phyloP scores from a whole-genome alignment of 1,140 invertebrate genomes.

The Hycleus cichorii region DNA sequence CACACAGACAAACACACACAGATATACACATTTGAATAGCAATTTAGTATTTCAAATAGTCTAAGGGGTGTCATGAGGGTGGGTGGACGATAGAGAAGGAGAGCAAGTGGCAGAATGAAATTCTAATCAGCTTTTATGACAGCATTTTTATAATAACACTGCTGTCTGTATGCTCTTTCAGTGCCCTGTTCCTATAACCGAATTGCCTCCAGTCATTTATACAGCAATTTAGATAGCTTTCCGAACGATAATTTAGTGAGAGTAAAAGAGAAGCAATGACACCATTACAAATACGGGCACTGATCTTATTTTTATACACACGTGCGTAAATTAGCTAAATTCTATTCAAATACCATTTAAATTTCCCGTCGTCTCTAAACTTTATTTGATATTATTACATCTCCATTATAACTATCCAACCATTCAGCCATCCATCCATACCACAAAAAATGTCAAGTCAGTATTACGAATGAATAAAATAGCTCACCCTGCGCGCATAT shows the following conservation, averaged over 20 bases:
- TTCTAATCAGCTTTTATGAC: slow-evolving; percentile 41
- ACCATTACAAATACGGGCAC: no score
- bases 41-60: slow-evolving; percentile 31
- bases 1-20: background rate
- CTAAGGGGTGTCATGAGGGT: slow-evolving; percentile 14
- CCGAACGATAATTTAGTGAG: slow-evolving; percentile 9
- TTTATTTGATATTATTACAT: no score
- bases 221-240: slow-evolving; percentile 17
- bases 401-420: no score
- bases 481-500: slow-evolving; percentile 21
- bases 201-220: slow-evolving; percentile 20
- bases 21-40: slow-evolving; percentile 37
- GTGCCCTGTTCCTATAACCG: slow-evolving; percentile 17
- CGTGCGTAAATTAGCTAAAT: no score
- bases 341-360: no score
- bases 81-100: no score
- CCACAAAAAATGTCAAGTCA: slow-evolving; percentile 9
- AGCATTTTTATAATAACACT: slow-evolving; percentile 28
- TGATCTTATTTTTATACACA: no score
- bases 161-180: slow-evolving; percentile 27
- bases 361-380: no score
- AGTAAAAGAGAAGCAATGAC: no score
- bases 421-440: no score
- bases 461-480: slow-evolving; percentile 15
- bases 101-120: slow-evolving; percentile 21